Conservation (phyloP, 2,888 invertebrate species). For the Ormyrus rosae region DNA sequence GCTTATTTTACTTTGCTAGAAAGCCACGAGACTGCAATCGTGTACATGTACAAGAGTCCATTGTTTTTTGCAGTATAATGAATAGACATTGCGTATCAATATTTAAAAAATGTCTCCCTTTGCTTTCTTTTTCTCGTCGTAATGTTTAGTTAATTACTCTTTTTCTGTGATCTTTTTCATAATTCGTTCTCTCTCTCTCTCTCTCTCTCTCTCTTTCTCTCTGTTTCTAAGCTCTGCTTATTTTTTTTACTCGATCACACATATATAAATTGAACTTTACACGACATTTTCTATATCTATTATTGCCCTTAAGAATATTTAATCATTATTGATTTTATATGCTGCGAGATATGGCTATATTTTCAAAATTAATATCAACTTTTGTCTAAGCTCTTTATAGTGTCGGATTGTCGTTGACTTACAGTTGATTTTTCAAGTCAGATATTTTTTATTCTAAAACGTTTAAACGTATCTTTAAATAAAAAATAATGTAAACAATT, state of each 20-base stretch:
- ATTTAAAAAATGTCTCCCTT: constrained; percentile 72
- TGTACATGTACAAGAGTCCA: constrained; percentile 56
- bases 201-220: constrained; percentile 3
- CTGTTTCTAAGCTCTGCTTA: neutral
- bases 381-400: too few relatives aligned
- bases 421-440: too few relatives aligned
- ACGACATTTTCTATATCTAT: neutral
- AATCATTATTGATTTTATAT: neutral
- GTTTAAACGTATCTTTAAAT: too few relatives aligned
- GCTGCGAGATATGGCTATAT: too few relatives aligned
- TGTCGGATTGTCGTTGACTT: too few relatives aligned
- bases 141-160: constrained; percentile 54
- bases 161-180: neutral
- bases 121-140: constrained; percentile 52
- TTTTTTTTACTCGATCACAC: neutral
- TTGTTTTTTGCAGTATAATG: constrained; percentile 62
- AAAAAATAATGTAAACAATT: too few relatives aligned
- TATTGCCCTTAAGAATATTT: neutral
- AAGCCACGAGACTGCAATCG: constrained; percentile 63
- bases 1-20: neutral
- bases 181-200: too few relatives aligned
- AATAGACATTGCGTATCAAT: constrained; percentile 73
- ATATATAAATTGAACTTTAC: too few relatives aligned
- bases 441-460: too few relatives aligned
- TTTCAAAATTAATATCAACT: too few relatives aligned